Evolutionary conservation across 1,140 invertebrate genomes (phyloP).

Genomic region (Carposina sasakii): DNA sequence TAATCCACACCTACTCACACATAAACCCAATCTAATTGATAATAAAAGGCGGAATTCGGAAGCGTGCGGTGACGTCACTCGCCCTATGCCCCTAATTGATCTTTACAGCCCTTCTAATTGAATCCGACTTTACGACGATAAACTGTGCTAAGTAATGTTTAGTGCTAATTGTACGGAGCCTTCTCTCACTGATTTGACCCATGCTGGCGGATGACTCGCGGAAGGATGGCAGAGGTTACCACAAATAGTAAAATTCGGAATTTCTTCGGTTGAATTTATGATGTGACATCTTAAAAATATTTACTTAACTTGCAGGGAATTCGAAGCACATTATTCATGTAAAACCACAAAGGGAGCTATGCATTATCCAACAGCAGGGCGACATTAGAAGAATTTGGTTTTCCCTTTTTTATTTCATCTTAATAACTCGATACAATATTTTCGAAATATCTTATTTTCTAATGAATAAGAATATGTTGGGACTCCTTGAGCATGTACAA

Average conservation of each 20-base stretch:
- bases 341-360: constrained; percentile 41
- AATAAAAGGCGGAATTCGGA: constrained; percentile 62
- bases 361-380: constrained; percentile 35
- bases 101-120: constrained; percentile 51
- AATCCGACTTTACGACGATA: constrained; percentile 37
- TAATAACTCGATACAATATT: constrained; percentile 54
- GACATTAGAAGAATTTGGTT: constrained; percentile 42
- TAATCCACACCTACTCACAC: constrained; percentile 63
- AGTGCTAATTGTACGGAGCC: constrained; percentile 42
- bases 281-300: too few relatives aligned
- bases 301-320: too few relatives aligned
- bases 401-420: constrained; percentile 49
- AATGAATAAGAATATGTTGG: constrained; percentile 65
- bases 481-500: constrained; percentile 63
- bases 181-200: too few relatives aligned
- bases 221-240: too few relatives aligned
- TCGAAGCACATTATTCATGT: constrained; percentile 52
- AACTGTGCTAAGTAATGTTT: constrained; percentile 48
- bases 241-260: too few relatives aligned
- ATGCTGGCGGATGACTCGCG: too few relatives aligned
- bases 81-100: constrained; percentile 53
- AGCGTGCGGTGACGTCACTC: constrained; percentile 61
- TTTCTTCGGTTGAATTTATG: too few relatives aligned
- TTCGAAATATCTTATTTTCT: constrained; percentile 62
- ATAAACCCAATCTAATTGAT: constrained; percentile 69